A percentile compares a stretch with the other conserved stretches of the same genome.
phyloP scores from a whole-genome alignment of 2,797 vertebrate genomes.

The Mus caroli region DNA sequence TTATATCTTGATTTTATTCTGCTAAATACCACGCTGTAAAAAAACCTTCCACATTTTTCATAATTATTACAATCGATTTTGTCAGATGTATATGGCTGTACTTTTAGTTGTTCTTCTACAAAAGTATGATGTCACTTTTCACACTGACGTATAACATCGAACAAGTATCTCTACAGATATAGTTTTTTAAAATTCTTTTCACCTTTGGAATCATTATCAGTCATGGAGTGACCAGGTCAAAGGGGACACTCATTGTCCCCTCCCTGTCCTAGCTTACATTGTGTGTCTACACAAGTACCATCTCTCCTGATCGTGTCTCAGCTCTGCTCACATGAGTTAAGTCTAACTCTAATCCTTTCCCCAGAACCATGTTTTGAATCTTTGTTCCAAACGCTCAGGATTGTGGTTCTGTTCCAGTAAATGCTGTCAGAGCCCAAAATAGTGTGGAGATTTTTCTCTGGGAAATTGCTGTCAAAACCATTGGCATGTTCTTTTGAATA shows the following conservation, averaged over 20 bases:
- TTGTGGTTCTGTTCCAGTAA: conserved; percentile 57
- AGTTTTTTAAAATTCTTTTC: not conserved
- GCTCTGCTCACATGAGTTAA: not conserved
- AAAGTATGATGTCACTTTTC: conserved; percentile 13
- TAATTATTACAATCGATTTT: conserved; percentile 33
- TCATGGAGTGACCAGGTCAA: not conserved
- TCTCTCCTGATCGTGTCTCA: not conserved
- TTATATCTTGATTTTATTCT: conserved; percentile 38
- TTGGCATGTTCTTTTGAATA: conserved; percentile 67
- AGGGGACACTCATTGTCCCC: not conserved
- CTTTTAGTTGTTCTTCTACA: conserved; percentile 33
- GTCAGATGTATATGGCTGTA: not conserved
- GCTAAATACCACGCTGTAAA: conserved; percentile 11
- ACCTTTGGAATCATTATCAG: not conserved
- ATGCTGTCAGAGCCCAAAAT: conserved; percentile 68
- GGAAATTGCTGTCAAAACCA: conserved; percentile 73
- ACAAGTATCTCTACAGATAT: conserved; percentile 26
- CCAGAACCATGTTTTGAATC: conserved; percentile 59
- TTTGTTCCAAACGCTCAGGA: conserved; percentile 66
- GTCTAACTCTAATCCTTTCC: conserved; percentile 51
- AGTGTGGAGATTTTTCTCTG: conserved; percentile 57
- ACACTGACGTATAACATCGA: not conserved
- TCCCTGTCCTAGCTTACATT: not conserved
- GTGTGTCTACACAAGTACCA: not conserved
- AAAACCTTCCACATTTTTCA: not conserved